Evolutionary conservation across 2,113 vertebrate species (phyloP), one percentile per base, ranked within the genome.

Genomic region (Chlamydotis undulata): DNA sequence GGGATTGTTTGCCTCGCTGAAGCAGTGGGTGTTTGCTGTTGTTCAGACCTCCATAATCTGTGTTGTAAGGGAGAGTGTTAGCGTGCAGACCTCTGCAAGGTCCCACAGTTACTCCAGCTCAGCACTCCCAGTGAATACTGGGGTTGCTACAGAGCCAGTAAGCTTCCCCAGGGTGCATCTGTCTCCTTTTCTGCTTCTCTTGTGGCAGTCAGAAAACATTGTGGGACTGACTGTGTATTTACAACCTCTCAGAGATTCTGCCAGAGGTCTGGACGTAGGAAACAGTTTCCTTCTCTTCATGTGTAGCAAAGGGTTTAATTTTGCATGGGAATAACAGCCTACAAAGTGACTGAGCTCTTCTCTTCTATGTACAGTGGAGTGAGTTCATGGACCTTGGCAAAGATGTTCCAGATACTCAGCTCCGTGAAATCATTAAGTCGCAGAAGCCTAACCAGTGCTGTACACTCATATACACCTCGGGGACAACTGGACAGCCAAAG

Each of bases 391-490:
- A 98, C n/a, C 94, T 99, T 2, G 98, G 99, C 11, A 94, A 85
- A 0, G 83, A 97, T 0, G 92, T 99, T 50, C 95, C 98, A 0
- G 98, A 99, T 0, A 29, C 89, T 4, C 96, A 79, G n/a, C 98
- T 99, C 4, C 98, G 86, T 5, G 94, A 94, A 2, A 65, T 99
- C 91, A 96, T 99, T 39, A 64, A 85, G 2, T 97, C 92, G 10
- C 99, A 99, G 98, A 99, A 98, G 93, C 98, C 99, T 14, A 99
- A 98, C 92, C 99, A 99, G 93, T 99, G 99, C 87, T 99, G 99
- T 25, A 98, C 98, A 0, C 96, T 99, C 64, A 99, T 99, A 92
- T 99, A 99, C 78, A 99, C 99, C 41, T 99, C 99, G 0, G 99
- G 99, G 45, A 99, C 99, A 70, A 98, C 97, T 0, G 99, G 99